phyloP scores from a whole-genome alignment of 2,888 invertebrate species.

The Himalopsyche kuldschensis region DNA sequence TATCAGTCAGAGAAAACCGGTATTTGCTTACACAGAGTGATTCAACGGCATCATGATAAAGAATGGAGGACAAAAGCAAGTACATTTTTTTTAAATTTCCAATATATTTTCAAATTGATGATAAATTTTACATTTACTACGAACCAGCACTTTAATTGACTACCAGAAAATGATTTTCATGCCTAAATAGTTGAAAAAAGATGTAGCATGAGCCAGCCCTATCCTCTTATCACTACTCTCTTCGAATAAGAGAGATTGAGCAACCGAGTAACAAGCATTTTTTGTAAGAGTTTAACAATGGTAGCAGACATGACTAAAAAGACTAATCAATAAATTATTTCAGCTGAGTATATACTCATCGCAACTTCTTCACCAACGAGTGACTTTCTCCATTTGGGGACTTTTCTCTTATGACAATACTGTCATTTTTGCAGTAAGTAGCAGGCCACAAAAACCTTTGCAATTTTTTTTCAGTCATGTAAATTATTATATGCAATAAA shows the following conservation, averaged over 20 bases:
- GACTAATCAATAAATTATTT: not conserved
- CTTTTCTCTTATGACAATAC: conserved; percentile 50
- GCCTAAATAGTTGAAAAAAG: too few species aligned
- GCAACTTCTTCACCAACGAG: conserved; percentile 47
- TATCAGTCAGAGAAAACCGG: not conserved
- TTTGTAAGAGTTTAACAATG: too few species aligned
- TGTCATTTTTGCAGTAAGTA: conserved; percentile 48
- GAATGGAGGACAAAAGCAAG: not conserved
- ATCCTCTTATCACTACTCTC: too few species aligned
- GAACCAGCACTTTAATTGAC: too few species aligned
- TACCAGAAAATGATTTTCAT: too few species aligned
- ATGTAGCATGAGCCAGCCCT: too few species aligned
- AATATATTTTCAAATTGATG: not conserved
- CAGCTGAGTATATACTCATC: conserved; percentile 46
- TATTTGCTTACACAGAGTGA: not conserved
- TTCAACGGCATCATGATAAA: not conserved
- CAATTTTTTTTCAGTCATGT: too few species aligned
- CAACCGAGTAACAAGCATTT: too few species aligned
- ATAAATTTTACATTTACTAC: not conserved
- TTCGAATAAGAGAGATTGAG: too few species aligned
- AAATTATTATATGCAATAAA: too few species aligned
- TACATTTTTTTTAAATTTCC: not conserved
- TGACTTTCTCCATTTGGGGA: conserved; percentile 49
- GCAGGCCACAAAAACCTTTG: too few species aligned
- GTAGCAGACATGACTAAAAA: too few species aligned